Evolutionary conservation across 1,140 invertebrate genomes (phyloP).

Genomic region (Tribolium madens): DNA sequence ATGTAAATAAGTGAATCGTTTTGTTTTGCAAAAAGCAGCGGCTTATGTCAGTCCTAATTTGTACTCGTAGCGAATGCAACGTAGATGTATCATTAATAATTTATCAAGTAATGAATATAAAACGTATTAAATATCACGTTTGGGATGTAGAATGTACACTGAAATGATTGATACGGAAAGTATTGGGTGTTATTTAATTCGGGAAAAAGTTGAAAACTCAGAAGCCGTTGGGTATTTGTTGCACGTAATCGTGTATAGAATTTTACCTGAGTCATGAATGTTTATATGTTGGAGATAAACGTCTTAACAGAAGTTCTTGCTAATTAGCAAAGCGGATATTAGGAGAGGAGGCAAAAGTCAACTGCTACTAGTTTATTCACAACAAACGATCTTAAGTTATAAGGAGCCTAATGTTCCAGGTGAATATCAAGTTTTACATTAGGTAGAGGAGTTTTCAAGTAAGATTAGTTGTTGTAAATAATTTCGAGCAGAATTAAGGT

Average conservation of each 20-base stretch:
- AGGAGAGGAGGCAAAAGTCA: constrained; percentile 13
- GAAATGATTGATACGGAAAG: not conserved
- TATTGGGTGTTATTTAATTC: not conserved
- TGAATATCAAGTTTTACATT: constrained; percentile 41
- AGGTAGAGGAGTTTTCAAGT: constrained; percentile 7
- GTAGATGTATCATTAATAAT: not conserved
- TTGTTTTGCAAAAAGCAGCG: not conserved
- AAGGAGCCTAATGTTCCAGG: constrained; percentile 34
- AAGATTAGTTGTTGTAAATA: constrained; percentile 40
- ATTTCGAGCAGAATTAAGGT: not conserved
- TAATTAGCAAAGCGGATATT: constrained; percentile 26
- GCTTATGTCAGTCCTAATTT: not conserved
- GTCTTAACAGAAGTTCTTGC: constrained; percentile 20
- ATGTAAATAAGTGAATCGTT: not conserved
- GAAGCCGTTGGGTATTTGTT: constrained; percentile 1
- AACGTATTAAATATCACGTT: not conserved
- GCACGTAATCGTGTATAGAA: not conserved
- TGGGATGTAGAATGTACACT: not conserved
- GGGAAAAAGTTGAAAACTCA: not conserved
- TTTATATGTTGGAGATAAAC: constrained; percentile 23
- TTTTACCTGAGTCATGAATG: not conserved
- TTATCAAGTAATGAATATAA: not conserved
- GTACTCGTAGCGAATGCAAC: not conserved
- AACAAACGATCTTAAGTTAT: constrained; percentile 13
- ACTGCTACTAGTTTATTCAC: constrained; percentile 12